Evolutionary conservation across 2,113 vertebrate species (phyloP).

Genomic region (Amphiprion ocellaris): DNA sequence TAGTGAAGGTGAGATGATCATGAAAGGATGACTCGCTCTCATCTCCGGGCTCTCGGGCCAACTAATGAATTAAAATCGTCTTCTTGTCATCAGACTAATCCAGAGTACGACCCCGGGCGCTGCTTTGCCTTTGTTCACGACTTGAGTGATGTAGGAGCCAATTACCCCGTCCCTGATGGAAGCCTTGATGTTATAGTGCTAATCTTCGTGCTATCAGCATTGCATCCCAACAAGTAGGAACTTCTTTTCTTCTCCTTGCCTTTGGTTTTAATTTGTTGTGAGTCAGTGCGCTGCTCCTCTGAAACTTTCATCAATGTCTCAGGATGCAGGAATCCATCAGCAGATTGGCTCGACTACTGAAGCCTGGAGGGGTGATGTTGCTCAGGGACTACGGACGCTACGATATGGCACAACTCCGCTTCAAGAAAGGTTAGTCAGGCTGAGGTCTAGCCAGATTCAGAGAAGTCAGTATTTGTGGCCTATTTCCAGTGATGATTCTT

Average conservation of each 20-base stretch:
- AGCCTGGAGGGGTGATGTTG: conserved; percentile 92
- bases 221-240: conserved; percentile 94
- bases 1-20: conserved; percentile 89
- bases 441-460: background rate
- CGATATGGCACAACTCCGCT: conserved; percentile 97
- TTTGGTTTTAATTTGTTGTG: background rate
- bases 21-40: background rate
- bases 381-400: conserved; percentile 97
- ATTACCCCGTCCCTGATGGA: conserved; percentile 88
- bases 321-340: conserved; percentile 91
- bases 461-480: background rate
- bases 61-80: conserved; percentile 14
- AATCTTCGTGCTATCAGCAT: conserved; percentile 96
- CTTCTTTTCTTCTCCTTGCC: background rate
- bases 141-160: conserved; percentile 86
- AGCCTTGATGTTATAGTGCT: conserved; percentile 93
- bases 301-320: conserved; percentile 15
- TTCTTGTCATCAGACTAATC: conserved; percentile 84
- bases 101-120: conserved; percentile 89
- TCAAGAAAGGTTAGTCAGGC: conserved; percentile 92
- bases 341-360: conserved; percentile 89
- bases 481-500: too few species aligned
- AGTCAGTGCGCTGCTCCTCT: background rate
- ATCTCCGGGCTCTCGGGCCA: background rate
- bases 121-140: conserved; percentile 96